Evolutionary conservation across 1,140 invertebrate species (phyloP).

Genomic region (Macrosteles quadrilineatus): DNA sequence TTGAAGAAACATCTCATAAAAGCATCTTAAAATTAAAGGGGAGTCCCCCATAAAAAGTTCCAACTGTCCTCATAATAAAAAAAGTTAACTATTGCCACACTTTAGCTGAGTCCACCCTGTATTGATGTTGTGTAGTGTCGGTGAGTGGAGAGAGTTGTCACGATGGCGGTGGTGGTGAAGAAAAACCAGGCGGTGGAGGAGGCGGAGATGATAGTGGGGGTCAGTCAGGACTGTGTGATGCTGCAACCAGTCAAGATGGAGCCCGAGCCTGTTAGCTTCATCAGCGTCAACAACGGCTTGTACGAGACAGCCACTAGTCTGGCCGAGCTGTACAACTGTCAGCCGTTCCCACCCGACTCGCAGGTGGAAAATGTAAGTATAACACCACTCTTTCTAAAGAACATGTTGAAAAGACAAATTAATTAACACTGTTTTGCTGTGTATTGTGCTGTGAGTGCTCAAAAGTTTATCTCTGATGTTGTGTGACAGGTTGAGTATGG

Average conservation of each 20-base stretch:
- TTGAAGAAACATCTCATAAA: no score
- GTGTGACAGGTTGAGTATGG: neutral
- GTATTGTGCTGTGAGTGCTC: neutral
- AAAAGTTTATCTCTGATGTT: neutral
- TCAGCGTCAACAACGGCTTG: conserved; percentile 10
- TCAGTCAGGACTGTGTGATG: conserved; percentile 4
- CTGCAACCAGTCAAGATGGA: neutral
- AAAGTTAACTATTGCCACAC: neutral
- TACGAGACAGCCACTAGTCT: conserved; percentile 8
- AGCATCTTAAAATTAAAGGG: no score
- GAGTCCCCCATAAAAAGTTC: no score
- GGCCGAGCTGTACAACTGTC: conserved; percentile 1
- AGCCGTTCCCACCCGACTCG: neutral
- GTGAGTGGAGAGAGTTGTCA: neutral
- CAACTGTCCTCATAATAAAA: no score
- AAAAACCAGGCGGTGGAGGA: neutral
- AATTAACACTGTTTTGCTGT: neutral
- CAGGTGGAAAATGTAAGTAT: neutral
- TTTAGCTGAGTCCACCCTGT: neutral
- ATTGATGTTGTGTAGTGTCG: neutral
- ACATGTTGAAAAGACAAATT: no score
- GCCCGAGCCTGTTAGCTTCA: conserved; percentile 6
- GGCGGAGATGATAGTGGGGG: neutral
- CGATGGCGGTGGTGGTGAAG: conserved; percentile 12
- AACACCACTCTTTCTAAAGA: no score